Conservation (phyloP, 1,140 invertebrate genomes). For the Trialeurodes vaporariorum region DNA sequence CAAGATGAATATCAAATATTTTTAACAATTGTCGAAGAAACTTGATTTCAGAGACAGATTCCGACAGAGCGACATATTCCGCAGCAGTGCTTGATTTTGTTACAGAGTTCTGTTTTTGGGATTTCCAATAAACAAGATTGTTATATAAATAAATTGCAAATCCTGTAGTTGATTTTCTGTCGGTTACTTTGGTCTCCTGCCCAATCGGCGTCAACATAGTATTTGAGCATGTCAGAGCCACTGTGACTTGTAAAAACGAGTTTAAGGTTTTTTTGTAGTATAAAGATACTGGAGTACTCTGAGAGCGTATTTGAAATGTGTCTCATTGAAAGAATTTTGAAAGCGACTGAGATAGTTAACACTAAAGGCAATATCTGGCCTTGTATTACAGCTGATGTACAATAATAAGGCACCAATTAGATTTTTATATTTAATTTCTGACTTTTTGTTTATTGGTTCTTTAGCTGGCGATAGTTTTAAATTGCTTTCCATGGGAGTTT, state of each 20-base stretch:
- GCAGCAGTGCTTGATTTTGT: slow-evolving; percentile 24
- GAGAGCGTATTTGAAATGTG: slow-evolving; percentile 35
- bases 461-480: neutral
- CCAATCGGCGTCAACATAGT: slow-evolving; percentile 35
- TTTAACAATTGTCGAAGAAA: slow-evolving; percentile 6
- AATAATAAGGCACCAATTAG: slow-evolving; percentile 33
- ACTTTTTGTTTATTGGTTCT: neutral
- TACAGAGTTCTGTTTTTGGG: slow-evolving; percentile 22
- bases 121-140: slow-evolving; percentile 26
- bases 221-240: neutral
- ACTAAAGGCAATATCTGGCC: slow-evolving; percentile 37
- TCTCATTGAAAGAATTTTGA: slow-evolving; percentile 27
- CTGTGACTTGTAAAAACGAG: neutral
- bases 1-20: neutral
- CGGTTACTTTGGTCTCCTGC: slow-evolving; percentile 25
- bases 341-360: slow-evolving; percentile 37
- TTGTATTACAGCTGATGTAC: slow-evolving; percentile 34
- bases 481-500: neutral
- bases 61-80: slow-evolving; percentile 25
- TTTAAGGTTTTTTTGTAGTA: slow-evolving; percentile 25
- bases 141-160: slow-evolving; percentile 28
- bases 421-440: slow-evolving; percentile 22
- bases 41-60: slow-evolving; percentile 19
- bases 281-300: slow-evolving; percentile 35
- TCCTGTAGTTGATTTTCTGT: slow-evolving; percentile 34